Conservation (phyloP, 2,113 vertebrate genomes). For the Perca fluviatilis region DNA sequence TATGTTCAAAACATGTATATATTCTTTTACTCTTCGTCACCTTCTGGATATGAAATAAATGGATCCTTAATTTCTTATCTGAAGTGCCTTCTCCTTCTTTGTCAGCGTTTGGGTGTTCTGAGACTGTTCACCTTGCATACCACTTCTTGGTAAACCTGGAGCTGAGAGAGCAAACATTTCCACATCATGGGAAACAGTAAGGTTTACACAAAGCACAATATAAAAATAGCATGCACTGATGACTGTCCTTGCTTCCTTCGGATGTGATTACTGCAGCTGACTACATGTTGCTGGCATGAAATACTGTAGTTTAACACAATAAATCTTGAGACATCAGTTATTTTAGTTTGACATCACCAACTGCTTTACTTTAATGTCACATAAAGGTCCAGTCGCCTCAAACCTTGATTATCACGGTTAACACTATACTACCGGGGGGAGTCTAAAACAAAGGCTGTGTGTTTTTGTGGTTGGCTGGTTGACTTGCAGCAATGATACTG, state of each 20-base stretch:
- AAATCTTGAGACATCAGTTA: neutral
- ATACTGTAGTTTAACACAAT: neutral
- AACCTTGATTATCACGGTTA: conserved; percentile 5
- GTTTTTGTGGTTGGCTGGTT: conserved; percentile 45
- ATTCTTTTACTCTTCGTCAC: neutral
- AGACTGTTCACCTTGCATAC: neutral
- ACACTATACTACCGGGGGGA: neutral
- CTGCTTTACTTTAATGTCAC: conserved; percentile 4
- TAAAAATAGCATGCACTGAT: neutral
- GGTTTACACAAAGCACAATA: neutral
- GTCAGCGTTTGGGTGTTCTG: neutral
- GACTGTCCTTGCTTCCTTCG: neutral
- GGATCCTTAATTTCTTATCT: neutral
- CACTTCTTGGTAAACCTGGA: neutral
- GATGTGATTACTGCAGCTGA: neutral
- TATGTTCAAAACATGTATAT: neutral
- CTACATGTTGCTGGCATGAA: neutral
- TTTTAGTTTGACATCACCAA: neutral
- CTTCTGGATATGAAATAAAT: neutral
- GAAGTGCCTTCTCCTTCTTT: neutral
- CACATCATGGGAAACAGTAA: neutral
- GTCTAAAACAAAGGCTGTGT: conserved; percentile 48
- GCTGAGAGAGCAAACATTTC: conserved; percentile 1
- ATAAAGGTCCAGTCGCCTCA: neutral
- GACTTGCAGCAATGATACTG: conserved; percentile 45